Conservation (phyloP, 30 jellyfish, hydroid and myxozoan species). For the Phacellophora camtschatica region DNA sequence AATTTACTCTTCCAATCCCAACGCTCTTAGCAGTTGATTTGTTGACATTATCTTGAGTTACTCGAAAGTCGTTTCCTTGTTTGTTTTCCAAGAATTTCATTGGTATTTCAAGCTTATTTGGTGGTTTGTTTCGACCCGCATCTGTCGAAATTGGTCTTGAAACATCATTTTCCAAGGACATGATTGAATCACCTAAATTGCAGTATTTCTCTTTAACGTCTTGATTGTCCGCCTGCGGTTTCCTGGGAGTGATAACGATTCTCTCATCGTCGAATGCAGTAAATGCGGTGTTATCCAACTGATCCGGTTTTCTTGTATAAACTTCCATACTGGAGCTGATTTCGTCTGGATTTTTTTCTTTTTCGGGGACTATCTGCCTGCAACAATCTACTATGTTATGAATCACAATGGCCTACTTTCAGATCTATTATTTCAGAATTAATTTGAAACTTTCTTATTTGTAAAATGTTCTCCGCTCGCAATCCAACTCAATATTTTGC, state of each 20-base stretch:
- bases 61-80: neutral
- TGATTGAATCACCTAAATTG: slow-evolving; percentile 31
- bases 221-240: slow-evolving; percentile 18
- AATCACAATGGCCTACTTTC: too few relatives aligned
- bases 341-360: too few relatives aligned
- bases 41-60: neutral
- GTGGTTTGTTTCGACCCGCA: neutral
- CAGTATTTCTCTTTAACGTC: neutral
- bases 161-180: neutral
- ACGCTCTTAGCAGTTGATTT: neutral
- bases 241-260: slow-evolving; percentile 4
- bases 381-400: too few relatives aligned
- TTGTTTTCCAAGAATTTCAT: slow-evolving; percentile 10
- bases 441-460: too few relatives aligned
- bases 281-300: slow-evolving; percentile 11
- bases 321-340: neutral
- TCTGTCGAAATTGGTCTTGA: neutral
- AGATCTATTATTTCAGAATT: too few relatives aligned
- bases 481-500: neutral
- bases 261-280: slow-evolving; percentile 15
- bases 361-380: too few relatives aligned
- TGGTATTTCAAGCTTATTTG: slow-evolving; percentile 19
- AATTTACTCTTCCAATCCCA: neutral
- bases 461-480: too few relatives aligned
- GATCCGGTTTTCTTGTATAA: slow-evolving; percentile 37